Base-by-base conservation (phyloP, 1,140 invertebrate species). In the Drosophila mauritiana region DNA sequence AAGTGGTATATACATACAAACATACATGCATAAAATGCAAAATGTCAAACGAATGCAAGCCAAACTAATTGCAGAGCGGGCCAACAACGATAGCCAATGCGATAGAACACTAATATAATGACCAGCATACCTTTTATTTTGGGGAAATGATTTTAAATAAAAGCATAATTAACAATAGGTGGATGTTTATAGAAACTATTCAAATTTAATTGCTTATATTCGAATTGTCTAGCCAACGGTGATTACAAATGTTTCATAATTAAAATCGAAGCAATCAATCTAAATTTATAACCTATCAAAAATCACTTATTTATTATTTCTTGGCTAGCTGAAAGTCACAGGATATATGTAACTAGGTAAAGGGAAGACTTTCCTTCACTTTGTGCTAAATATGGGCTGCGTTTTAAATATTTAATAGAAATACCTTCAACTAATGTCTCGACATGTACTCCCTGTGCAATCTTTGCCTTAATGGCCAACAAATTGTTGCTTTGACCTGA, bases 41-140 rank as follows among this genome's bases (percentile, higher is more conserved):
- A 88, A 88, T 88, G 84, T 88, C 84, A 88, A 83, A 25, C 64
- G 78, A 78, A 82, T 76, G 78, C 75, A 80, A 73, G 58, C 65
- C 80, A 78, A 88, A 88, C 85, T 88, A 88, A 88, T 88, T 89
- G 85, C 85, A 73, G 76, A 78, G 73, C 54, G 70, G 63, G 51
- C 56, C 64, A 68, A 62, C 39, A 36, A 42, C 52, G 25, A 15
- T 34, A 37, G 22, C 43, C 36, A 20, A 3, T 34, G 51, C 51
- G 51, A 83, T 55, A 58, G 61, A 72, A 64, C 63, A 79, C 67
- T 55, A 73, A 76, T 78, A 63, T 67, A 84, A 79, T 83, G 58
- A 82, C 59, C 48, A 13, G 25, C 43, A 39, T 31, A 13, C 45
- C 25, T 31, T 48, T 37, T 22, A 15, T 52, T 37, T 52, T 68